phyloP scores from a whole-genome alignment of 2,888 invertebrate species.

The Caenorhabditis doughertyi region DNA sequence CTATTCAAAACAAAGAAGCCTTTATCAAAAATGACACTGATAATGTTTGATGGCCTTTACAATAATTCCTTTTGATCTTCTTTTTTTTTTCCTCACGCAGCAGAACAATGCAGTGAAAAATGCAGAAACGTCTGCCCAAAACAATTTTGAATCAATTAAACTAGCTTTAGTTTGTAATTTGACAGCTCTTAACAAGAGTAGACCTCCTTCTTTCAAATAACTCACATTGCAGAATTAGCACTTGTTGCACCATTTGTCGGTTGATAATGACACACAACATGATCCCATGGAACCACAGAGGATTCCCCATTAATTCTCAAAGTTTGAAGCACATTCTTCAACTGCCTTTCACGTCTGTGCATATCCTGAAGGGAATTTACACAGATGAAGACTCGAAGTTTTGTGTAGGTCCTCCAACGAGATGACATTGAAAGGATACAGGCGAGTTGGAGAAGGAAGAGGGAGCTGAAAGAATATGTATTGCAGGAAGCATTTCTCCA shows the following conservation, averaged over 20 bases:
- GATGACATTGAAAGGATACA: constrained; percentile 89
- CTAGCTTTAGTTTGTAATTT: neutral
- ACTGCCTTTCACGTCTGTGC: constrained; percentile 81
- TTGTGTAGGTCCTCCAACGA: constrained; percentile 90
- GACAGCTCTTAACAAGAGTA: too few relatives aligned
- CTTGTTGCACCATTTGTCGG: constrained; percentile 23
- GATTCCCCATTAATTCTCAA: constrained; percentile 92
- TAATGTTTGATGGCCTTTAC: too few relatives aligned
- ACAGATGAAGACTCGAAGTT: constrained; percentile 90
- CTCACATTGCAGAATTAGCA: constrained; percentile 47
- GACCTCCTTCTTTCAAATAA: too few relatives aligned
- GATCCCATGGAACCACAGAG: constrained; percentile 85
- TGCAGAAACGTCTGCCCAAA: too few relatives aligned
- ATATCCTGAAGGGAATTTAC: constrained; percentile 84
- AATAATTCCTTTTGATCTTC: too few relatives aligned
- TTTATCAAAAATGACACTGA: too few relatives aligned
- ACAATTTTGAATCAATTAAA: too few relatives aligned
- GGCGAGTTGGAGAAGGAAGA: constrained; percentile 97
- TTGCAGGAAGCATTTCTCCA: too few relatives aligned
- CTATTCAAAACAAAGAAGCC: too few relatives aligned
- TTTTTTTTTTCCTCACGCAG: too few relatives aligned
- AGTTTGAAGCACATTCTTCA: constrained; percentile 87
- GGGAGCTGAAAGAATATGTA: constrained; percentile 86
- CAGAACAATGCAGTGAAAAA: too few relatives aligned
- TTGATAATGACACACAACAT: constrained; percentile 82